Evolutionary conservation across 2,888 invertebrate species (phyloP), one percentile per base, ranked within the genome.

Genomic region (Netelia inedita): DNA sequence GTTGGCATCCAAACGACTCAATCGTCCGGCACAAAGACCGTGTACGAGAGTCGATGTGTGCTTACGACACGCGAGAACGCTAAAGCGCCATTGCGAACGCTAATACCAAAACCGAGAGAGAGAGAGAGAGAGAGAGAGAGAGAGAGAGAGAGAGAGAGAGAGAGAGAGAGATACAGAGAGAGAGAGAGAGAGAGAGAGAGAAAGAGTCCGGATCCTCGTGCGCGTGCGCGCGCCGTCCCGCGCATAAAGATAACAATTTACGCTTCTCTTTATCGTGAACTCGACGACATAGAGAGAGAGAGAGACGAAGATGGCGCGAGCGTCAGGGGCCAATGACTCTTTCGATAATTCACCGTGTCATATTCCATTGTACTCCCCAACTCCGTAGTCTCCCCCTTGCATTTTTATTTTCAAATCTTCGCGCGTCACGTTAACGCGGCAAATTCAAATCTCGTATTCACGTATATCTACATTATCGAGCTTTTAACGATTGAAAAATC

Each of bases 191-290:
- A 41, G 46, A 61, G 71, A 66, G 80, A 57, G 43, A 46, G 53
- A 46, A n/a, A 53, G 61, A 19, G 63, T 72, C 50, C 75, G 66
- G 75, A 63, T 78, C 72, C 68, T 61, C 41, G 76, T 43, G 66
- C 76, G 85, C 68, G 66, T 73, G 85, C 68, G 79, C 46, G 21
- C 19, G 28, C 21, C 6, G 11, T 9, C 23, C 61, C 21, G 35
- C 81, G 87, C 87, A 89, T 90, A 90, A 90, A 92, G 90, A 91
- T 89, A 90, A 91, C 89, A 90, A 92, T 92, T 91, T 91, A 91
- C 88, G 88, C 86, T 88, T 87, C 86, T 88, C 88, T 90, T 90
- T 89, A 90, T 91, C 88, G 89, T 87, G 61, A 79, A 69, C 69
- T 78, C 71, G 71, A 65, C 53, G 23, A 61, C 23, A n/a, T 2